Conservation (phyloP, 2,888 invertebrate species). For the Eupithecia inturbata region DNA sequence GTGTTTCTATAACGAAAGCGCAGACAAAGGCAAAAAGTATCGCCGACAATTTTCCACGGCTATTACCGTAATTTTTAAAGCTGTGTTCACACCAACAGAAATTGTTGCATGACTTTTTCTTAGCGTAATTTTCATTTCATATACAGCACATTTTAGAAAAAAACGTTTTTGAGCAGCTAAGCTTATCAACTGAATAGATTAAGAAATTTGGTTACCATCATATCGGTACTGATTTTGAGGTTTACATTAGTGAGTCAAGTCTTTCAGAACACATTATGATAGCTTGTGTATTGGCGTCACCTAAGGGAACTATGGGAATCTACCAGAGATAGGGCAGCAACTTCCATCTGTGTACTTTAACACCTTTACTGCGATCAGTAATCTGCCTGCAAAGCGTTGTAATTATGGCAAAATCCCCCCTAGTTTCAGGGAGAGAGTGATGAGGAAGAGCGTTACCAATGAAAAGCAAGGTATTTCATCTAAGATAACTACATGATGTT, state of each 20-base stretch:
- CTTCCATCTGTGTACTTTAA: too few species aligned
- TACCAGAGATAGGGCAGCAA: too few species aligned
- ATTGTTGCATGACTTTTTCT: conserved; percentile 13
- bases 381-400: neutral
- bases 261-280: neutral
- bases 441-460: neutral
- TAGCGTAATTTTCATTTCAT: neutral
- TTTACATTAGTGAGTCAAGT: neutral
- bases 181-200: neutral
- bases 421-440: too few species aligned
- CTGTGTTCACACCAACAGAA: conserved; percentile 35
- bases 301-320: neutral
- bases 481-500: neutral
- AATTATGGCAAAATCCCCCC: neutral
- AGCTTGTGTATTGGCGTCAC: neutral
- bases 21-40: conserved; percentile 36
- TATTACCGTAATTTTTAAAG: conserved; percentile 64
- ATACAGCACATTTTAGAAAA: neutral
- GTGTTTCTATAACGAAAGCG: conserved; percentile 37
- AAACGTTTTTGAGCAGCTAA: neutral
- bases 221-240: neutral
- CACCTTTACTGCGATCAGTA: too few species aligned
- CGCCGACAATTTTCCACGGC: conserved; percentile 55
- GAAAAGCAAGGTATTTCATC: neutral
- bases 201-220: neutral